Percentiles rank a stretch among this genome's conserved stretches.
Evolutionary conservation across 2,888 invertebrate genomes (phyloP).

Genomic region (Abscondita cerata): DNA sequence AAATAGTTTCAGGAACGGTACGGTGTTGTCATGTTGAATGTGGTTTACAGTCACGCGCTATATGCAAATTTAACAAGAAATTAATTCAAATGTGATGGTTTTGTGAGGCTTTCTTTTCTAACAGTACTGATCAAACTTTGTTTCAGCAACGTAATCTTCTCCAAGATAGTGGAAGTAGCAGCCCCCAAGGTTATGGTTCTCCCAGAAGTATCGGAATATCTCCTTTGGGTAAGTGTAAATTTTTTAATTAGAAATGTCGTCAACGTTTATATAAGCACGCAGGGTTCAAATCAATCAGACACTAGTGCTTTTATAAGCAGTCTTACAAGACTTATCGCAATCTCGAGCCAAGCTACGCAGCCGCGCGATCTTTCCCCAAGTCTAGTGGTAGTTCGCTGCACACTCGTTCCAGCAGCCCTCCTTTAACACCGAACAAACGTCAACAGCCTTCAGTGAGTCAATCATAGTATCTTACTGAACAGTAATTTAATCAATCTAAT

Average conservation of each 20-base stretch:
- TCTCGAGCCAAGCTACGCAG: constrained; percentile 63
- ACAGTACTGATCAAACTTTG: no score
- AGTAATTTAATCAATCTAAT: not conserved
- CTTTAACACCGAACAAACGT: constrained; percentile 59
- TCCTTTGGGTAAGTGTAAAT: constrained; percentile 61
- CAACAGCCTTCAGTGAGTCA: constrained; percentile 31
- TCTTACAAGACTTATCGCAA: constrained; percentile 67
- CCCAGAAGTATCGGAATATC: constrained; percentile 64
- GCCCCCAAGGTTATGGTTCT: constrained; percentile 63
- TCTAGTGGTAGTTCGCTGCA: constrained; percentile 63
- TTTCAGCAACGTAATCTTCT: constrained; percentile 39
- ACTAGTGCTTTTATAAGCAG: constrained; percentile 69
- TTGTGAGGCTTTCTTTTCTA: no score
- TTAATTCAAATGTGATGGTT: no score
- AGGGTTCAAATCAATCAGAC: constrained; percentile 67
- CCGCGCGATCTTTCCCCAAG: constrained; percentile 63
- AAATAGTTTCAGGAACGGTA: no score
- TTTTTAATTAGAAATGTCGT: constrained; percentile 37
- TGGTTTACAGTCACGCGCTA: no score
- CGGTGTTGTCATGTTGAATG: no score
- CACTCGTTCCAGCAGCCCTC: constrained; percentile 61
- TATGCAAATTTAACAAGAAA: no score
- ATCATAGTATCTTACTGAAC: constrained; percentile 39
- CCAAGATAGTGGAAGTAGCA: constrained; percentile 63
- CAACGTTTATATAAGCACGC: constrained; percentile 48